Evolutionary conservation across 2,888 invertebrate species (phyloP), one percentile per base, ranked within the genome.

Genomic region (Uropetala carovei): DNA sequence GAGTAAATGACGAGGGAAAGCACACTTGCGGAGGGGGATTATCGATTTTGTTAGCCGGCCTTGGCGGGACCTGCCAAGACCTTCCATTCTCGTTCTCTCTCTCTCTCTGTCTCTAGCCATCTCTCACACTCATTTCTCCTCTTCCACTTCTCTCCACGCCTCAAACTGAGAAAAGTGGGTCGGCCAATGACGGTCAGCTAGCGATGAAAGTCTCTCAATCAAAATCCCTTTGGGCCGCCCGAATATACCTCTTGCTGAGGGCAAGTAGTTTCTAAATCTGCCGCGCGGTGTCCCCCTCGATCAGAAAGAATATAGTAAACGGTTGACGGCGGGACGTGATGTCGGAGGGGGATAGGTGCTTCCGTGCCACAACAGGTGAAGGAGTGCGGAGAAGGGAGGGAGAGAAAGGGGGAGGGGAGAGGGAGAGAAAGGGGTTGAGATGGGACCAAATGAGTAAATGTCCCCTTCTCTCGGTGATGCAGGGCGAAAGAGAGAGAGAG

Each of bases 21-120:
- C 43, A 64, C 43, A 64, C 56, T 56, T 64, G 64, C 60, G 64
- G 64, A 68, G 64, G 89, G 89, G 89, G 64, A 43, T 43, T 89
- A 89, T 89, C 89, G 89, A 89, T 89, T 64, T 89, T 56, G 89
- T 68, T 43, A 89, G 60, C 64, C 89, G 89, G 60, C 89, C 89
- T 89, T 89, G 89, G 89, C 27, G 43, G 43, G 60, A 43, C n/a
- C 18, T 89, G 89, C 89, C 89, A 89, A 89, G 27, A 89, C 64
- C 30, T 27, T 16, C 86, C 16, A 60, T 11, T n/a, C 60, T 14
- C 5, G 43, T 30, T 43, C 14, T 9, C 64, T 8, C 30, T 64
- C 60, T 30, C 43, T 60, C 27, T 43, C 89, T 64, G 18, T 64
- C 64, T 59, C 60, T 27, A 18, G 27, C 64, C 27, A 58, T 30